Conservation (phyloP, 2,797 vertebrate species). For the Merluccius polli region DNA sequence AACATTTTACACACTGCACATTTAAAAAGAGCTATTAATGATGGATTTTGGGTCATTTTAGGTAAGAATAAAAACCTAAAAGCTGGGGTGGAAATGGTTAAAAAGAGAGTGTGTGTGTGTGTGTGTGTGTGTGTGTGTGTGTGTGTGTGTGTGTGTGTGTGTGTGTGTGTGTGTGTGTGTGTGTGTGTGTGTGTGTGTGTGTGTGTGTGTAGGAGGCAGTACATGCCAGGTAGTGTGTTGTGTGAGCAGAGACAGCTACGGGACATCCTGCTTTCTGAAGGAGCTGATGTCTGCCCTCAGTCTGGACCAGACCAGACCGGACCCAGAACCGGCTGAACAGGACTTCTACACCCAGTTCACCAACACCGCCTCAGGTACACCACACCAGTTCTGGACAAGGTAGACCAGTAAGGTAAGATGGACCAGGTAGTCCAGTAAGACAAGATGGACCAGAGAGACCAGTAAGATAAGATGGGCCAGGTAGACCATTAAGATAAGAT, state of each 20-base stretch:
- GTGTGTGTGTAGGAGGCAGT: constrained; percentile 73
- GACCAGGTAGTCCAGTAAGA: neutral
- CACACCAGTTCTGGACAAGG: neutral
- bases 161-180: too few species aligned
- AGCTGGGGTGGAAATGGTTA: too few species aligned
- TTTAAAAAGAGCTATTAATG: too few species aligned
- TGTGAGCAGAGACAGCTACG: constrained; percentile 90
- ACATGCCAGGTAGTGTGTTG: constrained; percentile 86
- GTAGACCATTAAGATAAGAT: too few species aligned
- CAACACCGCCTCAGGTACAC: constrained; percentile 82
- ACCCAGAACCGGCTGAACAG: constrained; percentile 88
- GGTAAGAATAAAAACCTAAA: too few species aligned
- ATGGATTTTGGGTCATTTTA: too few species aligned
- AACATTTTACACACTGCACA: too few species aligned
- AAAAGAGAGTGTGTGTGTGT: too few species aligned
- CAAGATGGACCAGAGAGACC: too few species aligned
- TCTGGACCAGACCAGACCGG: constrained; percentile 83
- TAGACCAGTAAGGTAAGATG: too few species aligned
- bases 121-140: too few species aligned
- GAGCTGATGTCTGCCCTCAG: constrained; percentile 91
- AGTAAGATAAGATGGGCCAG: too few species aligned
- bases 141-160: neutral
- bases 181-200: neutral
- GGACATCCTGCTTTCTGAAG: constrained; percentile 89
- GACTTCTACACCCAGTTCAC: constrained; percentile 98